These are phyloP conservation scores for Zaprionus kolodkinae DNA, from an alignment of 1,140 invertebrate genomes.

Conservation along the genomic window DNA sequence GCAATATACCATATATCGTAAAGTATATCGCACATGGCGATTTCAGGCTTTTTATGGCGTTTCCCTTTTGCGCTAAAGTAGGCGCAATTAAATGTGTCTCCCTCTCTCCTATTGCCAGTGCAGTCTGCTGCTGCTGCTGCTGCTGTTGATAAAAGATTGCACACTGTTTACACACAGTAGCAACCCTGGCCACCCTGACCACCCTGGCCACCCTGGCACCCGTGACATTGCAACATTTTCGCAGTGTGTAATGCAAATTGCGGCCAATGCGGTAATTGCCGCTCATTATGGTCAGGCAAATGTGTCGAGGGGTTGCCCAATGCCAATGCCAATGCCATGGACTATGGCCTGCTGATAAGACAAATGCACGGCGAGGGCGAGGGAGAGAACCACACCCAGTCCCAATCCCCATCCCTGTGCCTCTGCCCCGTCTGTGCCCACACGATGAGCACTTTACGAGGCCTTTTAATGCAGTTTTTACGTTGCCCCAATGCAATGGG, in stretches of 20 bases:
- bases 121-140: slow-evolving; percentile 53
- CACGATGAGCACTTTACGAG: slow-evolving; percentile 33
- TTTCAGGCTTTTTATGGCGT: slow-evolving; percentile 29
- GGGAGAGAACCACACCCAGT: neutral
- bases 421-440: neutral
- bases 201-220: neutral
- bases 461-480: slow-evolving; percentile 80
- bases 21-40: neutral
- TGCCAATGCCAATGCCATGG: slow-evolving; percentile 48
- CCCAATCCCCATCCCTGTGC: slow-evolving; percentile 15
- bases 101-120: slow-evolving; percentile 35
- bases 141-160: slow-evolving; percentile 79
- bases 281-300: slow-evolving; percentile 82
- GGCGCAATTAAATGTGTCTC: slow-evolving; percentile 49
- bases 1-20: neutral
- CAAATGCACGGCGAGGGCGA: slow-evolving; percentile 65
- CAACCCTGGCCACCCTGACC: neutral
- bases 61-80: slow-evolving; percentile 47
- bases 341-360: slow-evolving; percentile 62
- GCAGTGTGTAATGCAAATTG: slow-evolving; percentile 79
- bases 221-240: slow-evolving; percentile 68
- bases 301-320: slow-evolving; percentile 34
- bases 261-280: slow-evolving; percentile 80
- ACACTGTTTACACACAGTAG: slow-evolving; percentile 61
- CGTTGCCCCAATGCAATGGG: slow-evolving; percentile 48